Percentiles rank a stretch among this genome's conserved stretches.
These are phyloP conservation scores for Bryconaethiops microstoma DNA, from an alignment of 2,797 vertebrate genomes.

Conservation along the genomic window DNA sequence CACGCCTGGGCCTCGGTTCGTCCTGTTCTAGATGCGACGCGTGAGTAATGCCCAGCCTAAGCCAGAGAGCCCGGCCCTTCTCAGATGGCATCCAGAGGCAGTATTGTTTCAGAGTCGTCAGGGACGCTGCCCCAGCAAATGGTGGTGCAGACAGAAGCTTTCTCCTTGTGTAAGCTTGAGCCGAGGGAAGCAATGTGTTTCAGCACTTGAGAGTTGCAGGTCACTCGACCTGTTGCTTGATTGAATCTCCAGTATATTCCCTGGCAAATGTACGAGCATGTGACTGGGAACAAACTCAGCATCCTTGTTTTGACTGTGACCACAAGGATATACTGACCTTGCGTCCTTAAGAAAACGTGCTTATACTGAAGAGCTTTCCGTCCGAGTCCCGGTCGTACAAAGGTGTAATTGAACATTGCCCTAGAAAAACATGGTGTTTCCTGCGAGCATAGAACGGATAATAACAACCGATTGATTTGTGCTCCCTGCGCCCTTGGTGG, in stretches of 20 bases:
- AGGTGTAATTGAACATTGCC: slow-evolving; percentile 25
- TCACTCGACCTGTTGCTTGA: slow-evolving; percentile 16
- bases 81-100: slow-evolving; percentile 41
- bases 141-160: neutral
- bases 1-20: slow-evolving; percentile 29
- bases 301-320: neutral
- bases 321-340: neutral
- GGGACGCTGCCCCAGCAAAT: slow-evolving; percentile 11
- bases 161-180: neutral
- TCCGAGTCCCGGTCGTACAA: neutral
- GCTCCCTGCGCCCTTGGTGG: slow-evolving; percentile 13
- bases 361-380: neutral
- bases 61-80: slow-evolving; percentile 35
- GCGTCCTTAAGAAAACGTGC: slow-evolving; percentile 15
- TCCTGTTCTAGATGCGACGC: slow-evolving; percentile 44
- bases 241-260: neutral
- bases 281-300: neutral
- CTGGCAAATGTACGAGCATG: neutral
- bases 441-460: slow-evolving; percentile 18
- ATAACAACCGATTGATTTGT: slow-evolving; percentile 35
- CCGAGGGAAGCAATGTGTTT: neutral
- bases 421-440: slow-evolving; percentile 21
- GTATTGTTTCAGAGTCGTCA: slow-evolving; percentile 43
- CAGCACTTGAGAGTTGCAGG: slow-evolving; percentile 6
- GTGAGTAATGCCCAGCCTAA: slow-evolving; percentile 50